These are phyloP conservation scores for Drosophila ohnishii DNA, from an alignment of 1,140 invertebrate species.

Conservation along the genomic window DNA sequence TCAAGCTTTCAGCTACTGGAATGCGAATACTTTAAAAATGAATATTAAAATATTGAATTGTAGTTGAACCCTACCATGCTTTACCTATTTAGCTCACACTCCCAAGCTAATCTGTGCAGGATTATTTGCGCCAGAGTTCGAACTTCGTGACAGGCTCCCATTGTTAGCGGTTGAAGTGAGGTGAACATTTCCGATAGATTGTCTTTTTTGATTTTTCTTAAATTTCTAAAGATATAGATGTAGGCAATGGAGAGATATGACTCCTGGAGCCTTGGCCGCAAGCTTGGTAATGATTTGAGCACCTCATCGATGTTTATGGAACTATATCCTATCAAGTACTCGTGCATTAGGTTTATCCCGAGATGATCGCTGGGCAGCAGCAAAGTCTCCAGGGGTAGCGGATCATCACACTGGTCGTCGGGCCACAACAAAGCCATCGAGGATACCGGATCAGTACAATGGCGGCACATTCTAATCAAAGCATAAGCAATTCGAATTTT, in stretches of 20 bases:
- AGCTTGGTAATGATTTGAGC: background rate
- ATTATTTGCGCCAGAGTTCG: background rate
- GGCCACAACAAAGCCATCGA: background rate
- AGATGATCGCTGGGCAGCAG: background rate
- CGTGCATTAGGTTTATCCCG: background rate
- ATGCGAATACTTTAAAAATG: background rate
- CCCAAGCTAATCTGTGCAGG: background rate
- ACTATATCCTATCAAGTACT: background rate
- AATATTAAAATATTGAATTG: background rate
- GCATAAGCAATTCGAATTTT: constrained; percentile 1
- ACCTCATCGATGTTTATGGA: background rate
- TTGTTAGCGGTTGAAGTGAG: background rate
- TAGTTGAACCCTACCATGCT: background rate
- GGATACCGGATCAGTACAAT: background rate
- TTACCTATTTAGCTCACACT: background rate
- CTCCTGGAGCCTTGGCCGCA: background rate
- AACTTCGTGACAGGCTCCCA: too few relatives aligned
- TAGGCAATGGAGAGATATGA: background rate
- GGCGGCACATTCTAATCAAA: background rate
- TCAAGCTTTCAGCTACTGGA: background rate
- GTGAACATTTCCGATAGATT: background rate
- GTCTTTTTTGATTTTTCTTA: background rate
- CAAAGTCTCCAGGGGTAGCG: too few relatives aligned
- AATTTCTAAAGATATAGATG: background rate
- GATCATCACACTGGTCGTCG: too few relatives aligned